Percentiles rank a stretch among this genome's conserved stretches.
phyloP scores from a whole-genome alignment of 2,113 vertebrate species.

The Xyrauchen texanus region DNA sequence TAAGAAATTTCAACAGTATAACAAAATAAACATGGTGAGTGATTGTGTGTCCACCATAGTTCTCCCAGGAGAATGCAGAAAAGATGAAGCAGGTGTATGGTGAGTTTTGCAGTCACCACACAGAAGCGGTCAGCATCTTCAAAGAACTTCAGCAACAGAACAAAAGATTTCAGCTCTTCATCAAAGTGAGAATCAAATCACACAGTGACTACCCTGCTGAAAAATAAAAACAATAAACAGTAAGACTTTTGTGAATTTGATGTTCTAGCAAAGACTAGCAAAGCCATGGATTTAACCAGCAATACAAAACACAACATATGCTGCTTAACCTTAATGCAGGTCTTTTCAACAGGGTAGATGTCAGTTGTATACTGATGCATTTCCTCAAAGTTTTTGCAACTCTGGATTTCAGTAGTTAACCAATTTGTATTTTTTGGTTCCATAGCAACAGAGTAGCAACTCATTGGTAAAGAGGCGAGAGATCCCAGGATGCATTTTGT shows the following conservation, averaged over 20 bases:
- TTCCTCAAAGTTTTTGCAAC: background rate
- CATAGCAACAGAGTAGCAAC: slow-evolving; percentile 89
- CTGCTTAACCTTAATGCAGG: too few species aligned
- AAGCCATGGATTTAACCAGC: too few species aligned
- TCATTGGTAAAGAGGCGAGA: slow-evolving; percentile 86
- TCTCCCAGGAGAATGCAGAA: slow-evolving; percentile 88
- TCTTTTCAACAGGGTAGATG: too few species aligned
- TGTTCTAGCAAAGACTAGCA: too few species aligned
- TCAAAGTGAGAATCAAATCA: slow-evolving; percentile 80
- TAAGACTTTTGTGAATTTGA: too few species aligned
- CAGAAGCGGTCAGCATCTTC: slow-evolving; percentile 90
- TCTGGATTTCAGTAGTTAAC: background rate
- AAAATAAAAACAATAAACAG: too few species aligned
- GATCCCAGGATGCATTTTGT: slow-evolving; percentile 93
- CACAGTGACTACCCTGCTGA: background rate
- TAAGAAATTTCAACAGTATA: background rate
- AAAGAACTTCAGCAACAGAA: slow-evolving; percentile 93
- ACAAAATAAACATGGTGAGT: background rate
- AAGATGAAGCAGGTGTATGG: slow-evolving; percentile 91
- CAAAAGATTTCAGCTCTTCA: slow-evolving; percentile 93
- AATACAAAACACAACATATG: too few species aligned
- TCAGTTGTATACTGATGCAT: background rate
- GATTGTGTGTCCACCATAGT: slow-evolving; percentile 71
- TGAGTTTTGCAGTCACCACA: slow-evolving; percentile 95
- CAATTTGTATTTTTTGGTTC: background rate